Evolutionary conservation across 2,797 vertebrate species (phyloP), one percentile per base, ranked within the genome.

Genomic region (Gallinago stenura): DNA sequence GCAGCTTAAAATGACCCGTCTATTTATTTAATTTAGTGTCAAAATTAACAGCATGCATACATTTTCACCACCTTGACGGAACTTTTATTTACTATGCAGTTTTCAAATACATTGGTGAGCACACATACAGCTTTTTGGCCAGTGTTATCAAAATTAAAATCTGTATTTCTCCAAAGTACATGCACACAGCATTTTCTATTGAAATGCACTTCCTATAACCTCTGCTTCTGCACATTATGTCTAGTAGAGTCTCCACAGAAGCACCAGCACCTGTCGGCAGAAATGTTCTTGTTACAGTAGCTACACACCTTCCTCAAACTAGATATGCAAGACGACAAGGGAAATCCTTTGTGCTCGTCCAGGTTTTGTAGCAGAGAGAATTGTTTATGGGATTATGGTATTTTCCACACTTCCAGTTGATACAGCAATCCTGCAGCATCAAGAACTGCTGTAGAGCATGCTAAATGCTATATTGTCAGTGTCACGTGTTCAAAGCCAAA

Each of bases 41-140:
- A 54, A 77, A 87, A 87, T 20, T 39, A 66, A 54, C 13, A 68
- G 54, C 6, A 66, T 17, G 14, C 7, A 66, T 17, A 14, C 9
- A 33, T 75, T 60, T 80, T 73, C 24, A 82, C 22, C 30, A 61
- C 5, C 16, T 53, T 51, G 75, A 87, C 2, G 10, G 21, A 75
- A 48, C 14, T 89, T 85, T 8, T 21, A 77, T 4, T 33, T 39
- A 54, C 33, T 46, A 80, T 37, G 10, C 30, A 62, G 33, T 45
- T 88, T 93, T 64, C 53, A 73, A 80, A 39, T 41, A 31, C 8
- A 25, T 62, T 9, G 8, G 15, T 35, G 21, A 77, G 39, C 35
- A 90, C 7, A 77, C 3, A 26, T 11, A 37, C 0, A 0, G 13
- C 13, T 84, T 93, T 89, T 62, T 41, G 0, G 0, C 17, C 89